A percentile compares a stretch with the other conserved stretches of the same genome.
Evolutionary conservation across 2,797 vertebrate genomes (phyloP).

Genomic region (Alauda arvensis): DNA sequence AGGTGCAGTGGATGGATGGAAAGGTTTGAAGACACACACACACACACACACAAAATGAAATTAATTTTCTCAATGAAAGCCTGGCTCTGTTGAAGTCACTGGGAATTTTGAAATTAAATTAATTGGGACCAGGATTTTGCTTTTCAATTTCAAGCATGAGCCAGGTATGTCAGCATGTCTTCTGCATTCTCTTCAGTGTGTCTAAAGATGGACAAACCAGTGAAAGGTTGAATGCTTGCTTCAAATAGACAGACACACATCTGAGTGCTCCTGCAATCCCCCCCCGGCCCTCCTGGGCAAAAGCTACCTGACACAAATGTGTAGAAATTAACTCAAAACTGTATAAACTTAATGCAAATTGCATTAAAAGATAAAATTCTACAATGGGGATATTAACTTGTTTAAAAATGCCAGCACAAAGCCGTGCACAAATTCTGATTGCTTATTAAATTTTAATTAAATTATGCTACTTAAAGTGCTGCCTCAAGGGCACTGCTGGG

Average conservation of each 20-base stretch:
- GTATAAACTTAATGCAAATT: not conserved
- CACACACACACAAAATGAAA: not conserved
- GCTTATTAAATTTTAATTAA: slow-evolving; percentile 10
- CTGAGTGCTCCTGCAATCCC: not conserved
- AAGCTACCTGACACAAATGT: not conserved
- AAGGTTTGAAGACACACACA: not conserved
- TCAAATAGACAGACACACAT: not conserved
- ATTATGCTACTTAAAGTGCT: not conserved
- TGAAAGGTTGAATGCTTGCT: not conserved
- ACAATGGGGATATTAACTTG: not conserved
- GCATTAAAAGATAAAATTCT: not conserved
- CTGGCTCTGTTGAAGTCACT: not conserved
- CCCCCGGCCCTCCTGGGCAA: not conserved
- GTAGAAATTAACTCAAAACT: not conserved
- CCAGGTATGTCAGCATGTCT: not conserved
- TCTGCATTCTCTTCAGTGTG: not conserved
- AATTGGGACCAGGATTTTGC: not conserved
- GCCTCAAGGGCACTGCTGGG: not conserved
- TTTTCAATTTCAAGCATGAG: not conserved
- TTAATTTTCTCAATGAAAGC: not conserved
- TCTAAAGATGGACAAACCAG: not conserved
- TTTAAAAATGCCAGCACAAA: not conserved
- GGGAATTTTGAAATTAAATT: not conserved
- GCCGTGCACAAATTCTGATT: not conserved
- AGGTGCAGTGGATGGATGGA: not conserved